Evolutionary conservation across 2,113 vertebrate genomes (phyloP), one percentile per base, ranked within the genome.

Genomic region (Ploceus nigricollis): DNA sequence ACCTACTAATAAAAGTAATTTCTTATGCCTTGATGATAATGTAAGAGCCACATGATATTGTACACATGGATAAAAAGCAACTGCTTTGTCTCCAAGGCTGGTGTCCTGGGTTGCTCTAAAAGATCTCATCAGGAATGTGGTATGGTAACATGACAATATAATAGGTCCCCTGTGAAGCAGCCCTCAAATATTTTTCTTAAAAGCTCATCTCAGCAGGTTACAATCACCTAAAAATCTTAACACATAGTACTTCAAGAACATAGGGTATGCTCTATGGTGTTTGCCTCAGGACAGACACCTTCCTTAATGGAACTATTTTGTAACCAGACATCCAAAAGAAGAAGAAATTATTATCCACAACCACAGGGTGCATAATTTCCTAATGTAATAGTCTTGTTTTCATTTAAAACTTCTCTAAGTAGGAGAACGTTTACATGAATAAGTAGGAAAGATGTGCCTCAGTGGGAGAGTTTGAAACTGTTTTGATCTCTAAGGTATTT

Each of bases 401-500:
- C 9, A 61, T 71, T 92, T 76, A 28, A 84, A 80, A 73, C 57
- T 80, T 7, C 37, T 63, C 4, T 71, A 82, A 81, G 35, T 70
- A 76, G 68, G 57, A 83, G 66, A 96, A 94, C 91, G 61, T 37
- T 95, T 95, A 66, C 39, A 28, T 61, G 58, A 72, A 35, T 88
- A 81, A 69, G 60, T n/a, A 85, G 64, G 72, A 94, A 93, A 82
- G 70, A 65, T 7, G 31, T 60, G 15, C 27, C 66, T 95, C 61
- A 76, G 37, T 78, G 57, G 39, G 39, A 94, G 57, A 86, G 21
- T 40, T 40, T 96, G 79, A 70, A 90, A 90, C 44, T 30, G 12
- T 95, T 95, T 92, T 71, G 30, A 81, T 53, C 15, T 81, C 58
- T 56, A 75, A 88, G 64, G 51, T 73, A 78, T 96, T 97, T 96